Base-by-base conservation (phyloP, 2,113 vertebrate genomes). In the Notothenia rossii region DNA sequence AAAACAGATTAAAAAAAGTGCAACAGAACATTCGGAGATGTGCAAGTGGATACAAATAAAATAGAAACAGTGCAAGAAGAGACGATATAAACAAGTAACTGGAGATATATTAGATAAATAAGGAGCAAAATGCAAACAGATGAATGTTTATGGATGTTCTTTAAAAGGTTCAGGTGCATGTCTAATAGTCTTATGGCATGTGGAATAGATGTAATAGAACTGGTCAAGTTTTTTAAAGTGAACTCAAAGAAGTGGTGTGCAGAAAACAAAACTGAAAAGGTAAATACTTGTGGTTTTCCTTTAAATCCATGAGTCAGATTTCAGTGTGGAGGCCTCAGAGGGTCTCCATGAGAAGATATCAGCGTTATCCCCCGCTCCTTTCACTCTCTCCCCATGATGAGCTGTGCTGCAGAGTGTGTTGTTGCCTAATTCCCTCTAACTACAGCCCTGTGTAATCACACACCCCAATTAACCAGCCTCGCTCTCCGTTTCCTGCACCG, bases 391-490 rank as follows among this genome's bases (percentile, higher is more conserved):
- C 96, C 36, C 36, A 92, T 97, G 97, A 98, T 97, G 95, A 96
- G 96, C 96, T 94, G 95, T 96, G 95, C 96, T 95, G 96, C 96
- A 95, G 94, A 97, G 96, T 96, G 96, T 96, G 97, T 96, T 98
- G 96, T 96, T 97, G 96, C 95, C 96, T 98, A 97, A 99, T 98
- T 97, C 97, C 95, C 95, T 95, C 96, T 96, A 97, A 97, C 97
- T 96, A 96, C 97, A 97, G 96, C 96, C 96, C 96, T 96, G 96
- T 96, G 97, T 98, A 99, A 99, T 99, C 98, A 98, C 97, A 97
- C 94, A 97, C 96, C 96, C 97, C 97, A 99, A 98, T 99, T 98
- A 99, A 96, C 95, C 93, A 92, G 94, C 96, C 93, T 95, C 96
- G 96, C 96, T 97, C 95, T 7, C 88, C 92, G 94, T 94, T 96